Evolutionary conservation across 2,888 invertebrate species (phyloP).

Genomic region (Cantharis flavilabris): DNA sequence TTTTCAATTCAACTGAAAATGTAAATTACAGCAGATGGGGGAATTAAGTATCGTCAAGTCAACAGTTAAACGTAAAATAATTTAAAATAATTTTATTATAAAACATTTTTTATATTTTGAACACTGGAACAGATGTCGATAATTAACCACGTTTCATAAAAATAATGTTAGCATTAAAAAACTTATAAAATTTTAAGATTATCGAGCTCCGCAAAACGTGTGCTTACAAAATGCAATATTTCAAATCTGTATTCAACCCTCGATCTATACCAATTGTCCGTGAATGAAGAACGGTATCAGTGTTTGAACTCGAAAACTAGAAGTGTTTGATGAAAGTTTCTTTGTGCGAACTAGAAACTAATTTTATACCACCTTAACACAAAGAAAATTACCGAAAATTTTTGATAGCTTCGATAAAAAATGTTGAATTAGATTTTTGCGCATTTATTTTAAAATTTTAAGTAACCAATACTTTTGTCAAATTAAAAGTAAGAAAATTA

Average conservation of each 20-base stretch:
- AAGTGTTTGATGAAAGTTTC: conserved; percentile 34
- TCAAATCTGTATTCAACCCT: conserved; percentile 47
- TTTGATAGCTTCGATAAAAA: not conserved
- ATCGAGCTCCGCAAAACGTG: conserved; percentile 38
- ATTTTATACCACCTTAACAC: conserved; percentile 4
- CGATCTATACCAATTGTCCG: conserved; percentile 45
- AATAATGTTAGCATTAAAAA: not conserved
- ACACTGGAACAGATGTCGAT: not conserved
- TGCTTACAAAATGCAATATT: conserved; percentile 46
- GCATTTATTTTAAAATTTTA: not conserved
- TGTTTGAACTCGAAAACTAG: conserved; percentile 35
- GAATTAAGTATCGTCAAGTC: not conserved
- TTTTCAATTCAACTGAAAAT: no score
- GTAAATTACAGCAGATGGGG: no score
- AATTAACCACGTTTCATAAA: not conserved
- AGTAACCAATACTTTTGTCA: not conserved
- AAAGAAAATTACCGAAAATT: not conserved
- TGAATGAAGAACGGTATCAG: conserved; percentile 45
- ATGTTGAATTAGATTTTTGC: not conserved
- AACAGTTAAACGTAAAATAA: not conserved
- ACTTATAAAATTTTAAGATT: conserved; percentile 11
- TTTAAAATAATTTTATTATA: not conserved
- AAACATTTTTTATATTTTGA: not conserved
- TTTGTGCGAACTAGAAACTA: conserved; percentile 21
- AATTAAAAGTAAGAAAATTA: not conserved